Evolutionary conservation across 1,140 invertebrate genomes (phyloP).

Genomic region (Homalodisca vitripennis): DNA sequence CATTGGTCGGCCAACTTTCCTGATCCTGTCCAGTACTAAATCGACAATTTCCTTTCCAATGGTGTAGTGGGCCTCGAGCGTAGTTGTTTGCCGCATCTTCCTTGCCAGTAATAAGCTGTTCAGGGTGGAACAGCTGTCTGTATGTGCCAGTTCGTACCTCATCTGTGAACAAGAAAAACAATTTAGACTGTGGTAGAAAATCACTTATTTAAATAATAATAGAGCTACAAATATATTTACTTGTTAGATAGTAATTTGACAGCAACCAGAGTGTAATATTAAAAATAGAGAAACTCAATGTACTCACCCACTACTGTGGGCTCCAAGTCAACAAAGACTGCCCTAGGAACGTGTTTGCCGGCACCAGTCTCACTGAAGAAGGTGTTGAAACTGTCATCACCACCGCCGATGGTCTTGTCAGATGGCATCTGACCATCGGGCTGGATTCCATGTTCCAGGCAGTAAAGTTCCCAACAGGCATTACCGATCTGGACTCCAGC

Average conservation of each 20-base stretch:
- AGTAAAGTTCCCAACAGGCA: conserved; percentile 78
- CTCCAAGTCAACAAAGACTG: conserved; percentile 66
- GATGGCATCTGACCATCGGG: conserved; percentile 84
- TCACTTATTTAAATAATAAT: neutral
- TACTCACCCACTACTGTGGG: conserved; percentile 60
- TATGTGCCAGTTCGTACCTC: conserved; percentile 60
- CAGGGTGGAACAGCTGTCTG: conserved; percentile 60
- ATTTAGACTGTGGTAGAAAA: neutral
- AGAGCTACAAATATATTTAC: neutral
- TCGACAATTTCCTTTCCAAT: conserved; percentile 70
- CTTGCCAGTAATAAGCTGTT: conserved; percentile 61
- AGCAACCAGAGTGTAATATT: neutral
- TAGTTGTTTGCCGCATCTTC: conserved; percentile 70
- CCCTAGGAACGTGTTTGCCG: conserved; percentile 61
- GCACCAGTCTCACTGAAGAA: conserved; percentile 52
- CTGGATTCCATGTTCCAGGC: conserved; percentile 84
- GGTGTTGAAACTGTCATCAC: conserved; percentile 74
- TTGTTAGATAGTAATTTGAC: neutral
- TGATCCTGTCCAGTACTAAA: conserved; percentile 58
- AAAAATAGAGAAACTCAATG: conserved; percentile 42
- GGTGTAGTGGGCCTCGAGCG: conserved; percentile 65
- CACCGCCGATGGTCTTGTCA: conserved; percentile 65
- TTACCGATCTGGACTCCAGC: conserved; percentile 86
- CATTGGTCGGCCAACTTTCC: conserved; percentile 57
- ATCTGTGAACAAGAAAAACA: conserved; percentile 46